A percentile compares a stretch with the other conserved stretches of the same genome.
phyloP scores from a whole-genome alignment of 2,113 vertebrate species.

The Axis porcinus region DNA sequence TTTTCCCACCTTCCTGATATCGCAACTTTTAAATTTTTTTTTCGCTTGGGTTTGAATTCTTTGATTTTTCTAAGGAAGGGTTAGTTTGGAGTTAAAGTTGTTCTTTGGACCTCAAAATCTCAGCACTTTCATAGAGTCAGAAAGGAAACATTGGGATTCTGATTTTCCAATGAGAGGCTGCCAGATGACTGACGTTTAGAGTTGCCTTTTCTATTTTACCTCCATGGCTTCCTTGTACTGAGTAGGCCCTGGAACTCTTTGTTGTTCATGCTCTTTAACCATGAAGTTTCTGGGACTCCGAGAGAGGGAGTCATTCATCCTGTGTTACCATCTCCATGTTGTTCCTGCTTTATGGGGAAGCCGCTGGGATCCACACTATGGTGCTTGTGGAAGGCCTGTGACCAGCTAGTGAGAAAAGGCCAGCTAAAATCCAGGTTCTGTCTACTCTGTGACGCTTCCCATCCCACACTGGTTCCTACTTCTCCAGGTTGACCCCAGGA shows the following conservation, averaged over 20 bases:
- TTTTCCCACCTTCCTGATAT: not conserved
- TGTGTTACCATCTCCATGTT: not conserved
- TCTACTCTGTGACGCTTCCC: not conserved
- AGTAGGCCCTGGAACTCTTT: not conserved
- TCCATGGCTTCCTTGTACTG: not conserved
- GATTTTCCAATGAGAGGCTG: not conserved
- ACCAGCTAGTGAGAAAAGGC: not conserved
- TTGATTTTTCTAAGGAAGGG: not conserved
- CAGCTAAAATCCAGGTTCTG: not conserved
- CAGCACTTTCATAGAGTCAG: not conserved
- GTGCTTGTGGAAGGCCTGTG: not conserved
- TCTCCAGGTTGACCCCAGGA: not conserved
- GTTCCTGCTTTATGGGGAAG: not conserved
- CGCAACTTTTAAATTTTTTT: not conserved
- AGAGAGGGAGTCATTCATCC: not conserved
- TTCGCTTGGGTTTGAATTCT: not conserved
- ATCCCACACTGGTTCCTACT: not conserved
- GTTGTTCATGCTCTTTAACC: not conserved
- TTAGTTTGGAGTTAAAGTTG: not conserved
- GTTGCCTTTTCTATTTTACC: not conserved
- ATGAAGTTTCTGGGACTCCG: not conserved
- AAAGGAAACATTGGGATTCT: not conserved
- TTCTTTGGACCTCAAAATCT: not conserved
- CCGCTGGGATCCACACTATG: fast-evolving
- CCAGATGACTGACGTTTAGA: not conserved